phyloP scores from a whole-genome alignment of 92 coral and sea anemone species.

The Isaurus tuberculatus region DNA sequence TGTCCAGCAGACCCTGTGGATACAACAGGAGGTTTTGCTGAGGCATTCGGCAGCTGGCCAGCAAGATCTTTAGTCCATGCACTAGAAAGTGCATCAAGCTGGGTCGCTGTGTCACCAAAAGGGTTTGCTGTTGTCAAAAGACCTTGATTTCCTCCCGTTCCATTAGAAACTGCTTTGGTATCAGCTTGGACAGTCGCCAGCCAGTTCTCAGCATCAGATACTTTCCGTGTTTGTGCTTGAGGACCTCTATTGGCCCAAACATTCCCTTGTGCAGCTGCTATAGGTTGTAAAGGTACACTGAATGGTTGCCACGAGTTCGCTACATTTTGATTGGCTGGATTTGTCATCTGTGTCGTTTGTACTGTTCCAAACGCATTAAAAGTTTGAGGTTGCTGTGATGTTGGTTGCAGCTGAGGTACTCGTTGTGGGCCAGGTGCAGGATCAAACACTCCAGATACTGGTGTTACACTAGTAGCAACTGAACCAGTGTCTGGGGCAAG shows the following conservation, averaged over 20 bases:
- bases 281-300: slow-evolving; percentile 44
- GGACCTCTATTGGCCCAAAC: slow-evolving; percentile 48
- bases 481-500: slow-evolving; percentile 52
- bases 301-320: slow-evolving; percentile 62
- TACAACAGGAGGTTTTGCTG: slow-evolving; percentile 9
- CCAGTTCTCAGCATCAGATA: slow-evolving; percentile 89
- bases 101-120: slow-evolving; percentile 66
- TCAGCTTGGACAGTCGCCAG: slow-evolving; percentile 78
- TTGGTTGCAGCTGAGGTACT: neutral
- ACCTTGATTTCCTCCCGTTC: slow-evolving; percentile 65
- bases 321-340: slow-evolving; percentile 47
- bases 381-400: slow-evolving; percentile 27
- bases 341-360: slow-evolving; percentile 38
- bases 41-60: slow-evolving; percentile 51
- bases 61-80: slow-evolving; percentile 87
- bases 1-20: slow-evolving; percentile 13
- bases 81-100: slow-evolving; percentile 80
- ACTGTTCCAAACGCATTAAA: slow-evolving; percentile 52
- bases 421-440: slow-evolving; percentile 37
- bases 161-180: slow-evolving; percentile 45
- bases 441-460: slow-evolving; percentile 4
- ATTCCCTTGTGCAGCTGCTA: slow-evolving; percentile 44
- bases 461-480: slow-evolving; percentile 24
- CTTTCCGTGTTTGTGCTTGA: slow-evolving; percentile 37
- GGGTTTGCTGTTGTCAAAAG: slow-evolving; percentile 85